Evolutionary conservation across 2,113 vertebrate species (phyloP).

Genomic region (Triplophysa rosa): DNA sequence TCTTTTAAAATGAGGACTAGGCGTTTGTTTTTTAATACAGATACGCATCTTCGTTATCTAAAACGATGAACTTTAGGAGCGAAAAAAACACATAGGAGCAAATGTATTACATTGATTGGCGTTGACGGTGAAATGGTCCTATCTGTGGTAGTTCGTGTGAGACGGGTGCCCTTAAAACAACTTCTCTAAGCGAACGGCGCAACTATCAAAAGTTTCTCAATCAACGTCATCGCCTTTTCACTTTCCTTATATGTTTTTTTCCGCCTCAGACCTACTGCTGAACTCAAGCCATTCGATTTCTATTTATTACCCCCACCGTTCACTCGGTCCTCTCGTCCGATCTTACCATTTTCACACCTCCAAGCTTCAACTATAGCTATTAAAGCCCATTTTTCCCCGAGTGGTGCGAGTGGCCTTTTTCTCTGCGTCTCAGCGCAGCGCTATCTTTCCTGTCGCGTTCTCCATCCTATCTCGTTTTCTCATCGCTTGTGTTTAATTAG

Average conservation of each 20-base stretch:
- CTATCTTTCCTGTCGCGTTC: slow-evolving; percentile 50
- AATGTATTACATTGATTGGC: slow-evolving; percentile 6
- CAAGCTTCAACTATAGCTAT: slow-evolving; percentile 62
- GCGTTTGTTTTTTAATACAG: not conserved
- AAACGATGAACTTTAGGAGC: not conserved
- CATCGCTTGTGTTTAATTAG: slow-evolving; percentile 77
- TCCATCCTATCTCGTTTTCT: slow-evolving; percentile 69
- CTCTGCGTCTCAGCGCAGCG: slow-evolving; percentile 46
- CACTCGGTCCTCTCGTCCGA: slow-evolving; percentile 60
- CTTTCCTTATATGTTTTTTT: slow-evolving; percentile 69
- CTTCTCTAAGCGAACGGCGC: slow-evolving; percentile 73
- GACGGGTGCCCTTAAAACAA: slow-evolving; percentile 72
- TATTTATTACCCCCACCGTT: slow-evolving; percentile 70
- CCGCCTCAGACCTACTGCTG: slow-evolving; percentile 74
- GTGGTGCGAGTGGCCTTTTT: slow-evolving; percentile 59
- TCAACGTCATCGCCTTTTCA: slow-evolving; percentile 72
- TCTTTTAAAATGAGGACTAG: not conserved
- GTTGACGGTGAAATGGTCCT: not conserved
- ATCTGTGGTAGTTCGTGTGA: slow-evolving; percentile 29
- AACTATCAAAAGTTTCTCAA: slow-evolving; percentile 80
- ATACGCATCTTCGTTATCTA: not conserved
- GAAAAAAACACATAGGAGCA: not conserved
- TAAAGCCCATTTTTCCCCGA: slow-evolving; percentile 66
- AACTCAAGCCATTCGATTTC: slow-evolving; percentile 78
- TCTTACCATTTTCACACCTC: slow-evolving; percentile 71